Base-by-base conservation (phyloP, 2,113 vertebrate species). In the Ardeotis arabs region DNA sequence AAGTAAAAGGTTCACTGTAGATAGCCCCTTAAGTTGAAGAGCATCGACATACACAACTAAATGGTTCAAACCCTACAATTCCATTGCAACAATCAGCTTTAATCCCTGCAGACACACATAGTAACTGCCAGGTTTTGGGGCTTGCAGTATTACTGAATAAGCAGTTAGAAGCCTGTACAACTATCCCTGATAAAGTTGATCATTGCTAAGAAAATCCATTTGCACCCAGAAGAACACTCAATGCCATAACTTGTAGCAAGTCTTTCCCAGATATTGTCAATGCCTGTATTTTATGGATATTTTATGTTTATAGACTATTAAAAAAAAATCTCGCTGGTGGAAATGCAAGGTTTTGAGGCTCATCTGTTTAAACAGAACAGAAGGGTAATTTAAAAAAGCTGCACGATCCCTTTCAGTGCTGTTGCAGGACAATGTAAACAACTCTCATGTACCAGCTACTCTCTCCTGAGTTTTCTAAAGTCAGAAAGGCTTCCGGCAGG, bases 61-160 rank as follows among this genome's bases (percentile, higher is more conserved):
- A 82, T 66, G 37, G 29, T 83, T 93, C 55, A 52, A 95, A 92
- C 52, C 31, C 50, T 63, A 67, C 80, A 53, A 79, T 92, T 89
- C 86, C 81, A 52, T 93, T 91, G 89, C 84, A 87, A 63, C 69
- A 89, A 55, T 66, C 69, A 66, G 62, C 81, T 76, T 63, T 87
- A 96, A 84, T 92, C 86, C 66, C 66, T 87, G 69, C 55, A 84
- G 69, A 92, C 66, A 53, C 81, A 77, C 73, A 64, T 50, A 87
- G 64, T 73, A 95, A 76, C 60, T 95, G 90, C 77, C 91, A 93
- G 52, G 41, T n/a, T 91, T 81, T 91, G 70, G 79, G 92, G 75
- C 56, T 90, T 78, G 56, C 45, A 77, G 74, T 77, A 53, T 92
- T 89, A 91, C 35, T 88, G 83, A 93, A 60, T 82, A 72, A 94